These are phyloP conservation scores for Archaeoteleia sp. DNA, from an alignment of 2,888 invertebrate species.

Conservation along the genomic window DNA sequence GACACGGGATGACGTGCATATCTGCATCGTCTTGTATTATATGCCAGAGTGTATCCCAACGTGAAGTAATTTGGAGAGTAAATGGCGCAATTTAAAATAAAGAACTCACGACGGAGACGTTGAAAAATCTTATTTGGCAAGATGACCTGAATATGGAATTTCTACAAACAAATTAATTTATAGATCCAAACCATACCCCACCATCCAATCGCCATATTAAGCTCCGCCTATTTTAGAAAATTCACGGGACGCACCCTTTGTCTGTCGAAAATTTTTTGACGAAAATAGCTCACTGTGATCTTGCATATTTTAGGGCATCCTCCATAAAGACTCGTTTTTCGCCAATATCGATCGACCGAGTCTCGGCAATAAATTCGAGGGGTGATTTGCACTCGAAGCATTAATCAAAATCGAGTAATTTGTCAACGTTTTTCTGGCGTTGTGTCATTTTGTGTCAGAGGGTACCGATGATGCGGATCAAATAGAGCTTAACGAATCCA, in stretches of 20 bases:
- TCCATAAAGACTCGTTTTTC: background rate
- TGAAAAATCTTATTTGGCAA: too few species aligned
- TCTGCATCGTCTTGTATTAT: slow-evolving; percentile 10
- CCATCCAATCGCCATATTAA: too few species aligned
- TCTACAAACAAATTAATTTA: too few species aligned
- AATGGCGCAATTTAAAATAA: background rate
- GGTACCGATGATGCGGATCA: background rate
- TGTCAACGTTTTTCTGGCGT: slow-evolving; percentile 21
- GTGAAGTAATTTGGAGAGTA: background rate
- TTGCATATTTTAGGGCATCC: background rate
- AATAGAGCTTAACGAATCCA: background rate
- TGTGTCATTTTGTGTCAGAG: slow-evolving; percentile 11
- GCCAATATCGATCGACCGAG: slow-evolving; percentile 1
- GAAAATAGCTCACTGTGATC: slow-evolving; percentile 6
- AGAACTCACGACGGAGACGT: too few species aligned
- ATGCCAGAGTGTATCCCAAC: background rate
- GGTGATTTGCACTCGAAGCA: slow-evolving; percentile 3
- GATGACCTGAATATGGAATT: too few species aligned
- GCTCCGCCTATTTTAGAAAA: too few species aligned
- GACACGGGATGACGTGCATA: slow-evolving; percentile 23
- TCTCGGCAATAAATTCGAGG: background rate
- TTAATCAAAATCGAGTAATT: slow-evolving; percentile 25
- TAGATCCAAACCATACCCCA: too few species aligned
- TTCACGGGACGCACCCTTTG: too few species aligned
- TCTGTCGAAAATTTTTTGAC: too few species aligned